phyloP scores from a whole-genome alignment of 2,113 vertebrate species.

The Syngnathoides biaculeatus region DNA sequence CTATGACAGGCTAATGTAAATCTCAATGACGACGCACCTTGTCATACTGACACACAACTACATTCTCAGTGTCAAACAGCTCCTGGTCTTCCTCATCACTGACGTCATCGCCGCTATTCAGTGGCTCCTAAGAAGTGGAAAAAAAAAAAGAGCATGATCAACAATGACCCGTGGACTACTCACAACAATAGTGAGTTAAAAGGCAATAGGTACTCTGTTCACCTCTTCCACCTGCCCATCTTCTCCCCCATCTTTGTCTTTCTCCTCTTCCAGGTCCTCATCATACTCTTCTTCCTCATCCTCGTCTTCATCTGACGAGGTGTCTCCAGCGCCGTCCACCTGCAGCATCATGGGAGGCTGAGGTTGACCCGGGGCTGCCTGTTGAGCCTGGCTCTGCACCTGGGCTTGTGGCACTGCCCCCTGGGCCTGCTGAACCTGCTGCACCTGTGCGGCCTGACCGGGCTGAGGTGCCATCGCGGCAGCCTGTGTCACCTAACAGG shows the following conservation, averaged over 20 bases:
- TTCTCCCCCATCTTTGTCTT: conserved; percentile 93
- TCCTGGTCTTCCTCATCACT: conserved; percentile 97
- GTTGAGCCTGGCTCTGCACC: conserved; percentile 32
- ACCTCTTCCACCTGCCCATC: conserved; percentile 98
- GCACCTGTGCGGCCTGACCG: conserved; percentile 71
- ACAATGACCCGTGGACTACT: background rate
- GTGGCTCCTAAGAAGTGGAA: conserved; percentile 80
- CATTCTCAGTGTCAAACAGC: conserved; percentile 97
- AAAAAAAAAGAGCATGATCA: background rate
- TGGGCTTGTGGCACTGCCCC: conserved; percentile 56
- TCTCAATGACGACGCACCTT: conserved; percentile 76
- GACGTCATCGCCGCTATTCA: conserved; percentile 96
- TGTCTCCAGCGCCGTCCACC: conserved; percentile 92
- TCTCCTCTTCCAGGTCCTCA: conserved; percentile 95
- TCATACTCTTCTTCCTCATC: conserved; percentile 98
- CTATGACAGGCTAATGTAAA: background rate
- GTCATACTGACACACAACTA: conserved; percentile 98
- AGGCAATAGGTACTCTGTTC: background rate
- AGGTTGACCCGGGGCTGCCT: conserved; percentile 75
- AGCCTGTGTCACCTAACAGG: conserved; percentile 70
- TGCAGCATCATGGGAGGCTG: conserved; percentile 90
- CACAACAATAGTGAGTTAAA: background rate
- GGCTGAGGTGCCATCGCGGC: conserved; percentile 83
- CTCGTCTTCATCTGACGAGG: conserved; percentile 95
- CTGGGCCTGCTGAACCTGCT: conserved; percentile 60